Base-by-base conservation (phyloP, 2,797 vertebrate species). In the Chelon labrosus region DNA sequence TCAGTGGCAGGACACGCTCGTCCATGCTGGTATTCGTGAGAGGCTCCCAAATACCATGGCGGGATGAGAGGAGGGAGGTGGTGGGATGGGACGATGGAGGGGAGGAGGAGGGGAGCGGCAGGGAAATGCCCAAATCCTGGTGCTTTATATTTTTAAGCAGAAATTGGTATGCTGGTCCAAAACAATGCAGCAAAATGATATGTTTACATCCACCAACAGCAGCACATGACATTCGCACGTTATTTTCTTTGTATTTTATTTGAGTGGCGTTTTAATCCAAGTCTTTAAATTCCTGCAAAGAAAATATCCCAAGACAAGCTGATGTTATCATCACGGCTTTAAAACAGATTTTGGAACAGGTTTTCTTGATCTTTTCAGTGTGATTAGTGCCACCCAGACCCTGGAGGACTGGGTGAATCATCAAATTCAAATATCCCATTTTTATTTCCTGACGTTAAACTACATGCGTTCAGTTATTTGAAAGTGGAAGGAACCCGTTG, bases 21-120 rank as follows among this genome's bases (percentile, higher is more conserved):
- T 79, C 73, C 86, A 95, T 95, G 93, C 94, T 94, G 94, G 94
- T 95, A 95, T 95, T 94, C 93, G 92, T 94, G 92, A 95, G 91
- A 95, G 89, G 80, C 87, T 90, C 82, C 82, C 52, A 69, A 89
- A 88, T 90, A 90, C 79, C 85, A 81, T 66, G 85, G 82, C 1
- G 49, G 82, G 78, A 80, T 68, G 44, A 67, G 55, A 41, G 66
- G 52, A 53, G 53, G 70, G 64, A 60, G 75, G 61, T n/a, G 54
- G 52, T 27, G 49, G 57, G 63, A 38, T 70, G 76, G 25, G 31
- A 31, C 7, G 31, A 31, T 31, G 65, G 52, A 55, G 31, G 53
- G 70, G 64, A 60, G 75, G 59, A 20, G 54, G 52, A 19, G 49
- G 54, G 63, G 76, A 20, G 27, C 59, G 65, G 73, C 27, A 73